Evolutionary conservation across 2,797 vertebrate genomes (phyloP).

Genomic region (Tenualosa ilisha): DNA sequence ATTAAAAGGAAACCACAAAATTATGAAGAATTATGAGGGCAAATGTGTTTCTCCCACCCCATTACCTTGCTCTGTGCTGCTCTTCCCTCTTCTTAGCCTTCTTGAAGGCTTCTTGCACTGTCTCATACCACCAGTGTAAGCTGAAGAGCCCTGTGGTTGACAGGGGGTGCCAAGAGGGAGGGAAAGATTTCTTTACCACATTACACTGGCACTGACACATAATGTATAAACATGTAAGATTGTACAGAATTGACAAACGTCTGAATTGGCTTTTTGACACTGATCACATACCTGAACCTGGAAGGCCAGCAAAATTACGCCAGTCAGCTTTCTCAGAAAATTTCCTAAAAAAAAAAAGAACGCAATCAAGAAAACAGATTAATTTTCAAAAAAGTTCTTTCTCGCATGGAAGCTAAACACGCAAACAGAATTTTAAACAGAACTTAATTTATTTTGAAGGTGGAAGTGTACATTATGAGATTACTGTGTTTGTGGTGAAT

Average conservation of each 20-base stretch:
- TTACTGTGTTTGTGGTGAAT: no score
- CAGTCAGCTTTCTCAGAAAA: background rate
- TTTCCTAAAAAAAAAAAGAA: background rate
- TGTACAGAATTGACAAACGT: no score
- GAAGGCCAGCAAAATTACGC: background rate
- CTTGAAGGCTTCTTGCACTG: slow-evolving; percentile 57
- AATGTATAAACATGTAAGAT: background rate
- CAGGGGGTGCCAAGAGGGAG: background rate
- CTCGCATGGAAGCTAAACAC: background rate
- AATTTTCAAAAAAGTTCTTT: background rate
- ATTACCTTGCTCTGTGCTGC: slow-evolving; percentile 57
- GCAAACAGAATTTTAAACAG: no score
- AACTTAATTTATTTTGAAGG: background rate
- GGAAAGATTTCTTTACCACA: background rate
- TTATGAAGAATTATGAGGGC: no score
- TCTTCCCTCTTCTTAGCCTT: slow-evolving; percentile 46
- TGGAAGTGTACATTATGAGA: background rate
- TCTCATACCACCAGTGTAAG: slow-evolving; percentile 66
- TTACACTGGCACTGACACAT: background rate
- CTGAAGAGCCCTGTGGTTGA: slow-evolving; percentile 60
- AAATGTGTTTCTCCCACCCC: background rate
- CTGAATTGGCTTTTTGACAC: background rate
- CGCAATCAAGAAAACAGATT: background rate
- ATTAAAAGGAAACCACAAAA: background rate
- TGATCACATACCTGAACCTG: background rate